Conservation (phyloP, 2,113 vertebrate species). For the Elachura formosa region DNA sequence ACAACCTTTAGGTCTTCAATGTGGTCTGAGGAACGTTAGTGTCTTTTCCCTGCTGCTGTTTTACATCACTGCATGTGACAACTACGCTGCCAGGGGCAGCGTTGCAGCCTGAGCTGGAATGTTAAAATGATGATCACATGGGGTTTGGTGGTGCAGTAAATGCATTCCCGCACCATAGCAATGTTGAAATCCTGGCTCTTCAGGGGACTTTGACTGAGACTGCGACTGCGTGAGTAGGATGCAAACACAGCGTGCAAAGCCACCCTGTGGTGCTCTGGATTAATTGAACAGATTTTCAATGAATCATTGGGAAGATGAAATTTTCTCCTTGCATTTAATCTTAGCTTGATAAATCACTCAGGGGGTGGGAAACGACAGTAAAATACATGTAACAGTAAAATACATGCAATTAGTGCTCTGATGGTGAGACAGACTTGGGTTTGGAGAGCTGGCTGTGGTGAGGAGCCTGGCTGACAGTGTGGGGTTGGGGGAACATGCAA, state of each 20-base stretch:
- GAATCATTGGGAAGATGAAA: background rate
- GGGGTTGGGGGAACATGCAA: background rate
- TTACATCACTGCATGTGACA: background rate
- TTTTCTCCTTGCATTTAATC: background rate
- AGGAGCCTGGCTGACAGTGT: background rate
- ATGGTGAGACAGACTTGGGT: background rate
- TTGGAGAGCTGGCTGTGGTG: background rate
- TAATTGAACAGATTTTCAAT: background rate
- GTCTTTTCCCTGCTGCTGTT: background rate
- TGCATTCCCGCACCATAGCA: background rate
- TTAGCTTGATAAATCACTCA: background rate
- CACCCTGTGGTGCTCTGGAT: background rate
- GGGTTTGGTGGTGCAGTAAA: background rate
- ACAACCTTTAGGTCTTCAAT: background rate
- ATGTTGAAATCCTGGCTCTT: background rate
- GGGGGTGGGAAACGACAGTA: fast-evolving
- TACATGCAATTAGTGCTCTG: fast-evolving
- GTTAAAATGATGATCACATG: fast-evolving
- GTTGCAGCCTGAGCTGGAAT: background rate
- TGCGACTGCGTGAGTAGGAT: background rate
- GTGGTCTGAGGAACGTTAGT: background rate
- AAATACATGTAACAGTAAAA: background rate
- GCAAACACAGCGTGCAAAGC: background rate
- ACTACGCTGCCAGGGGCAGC: background rate
- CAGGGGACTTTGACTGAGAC: background rate